phyloP scores from a whole-genome alignment of 1,140 invertebrate genomes.

The Tenebrio molitor region DNA sequence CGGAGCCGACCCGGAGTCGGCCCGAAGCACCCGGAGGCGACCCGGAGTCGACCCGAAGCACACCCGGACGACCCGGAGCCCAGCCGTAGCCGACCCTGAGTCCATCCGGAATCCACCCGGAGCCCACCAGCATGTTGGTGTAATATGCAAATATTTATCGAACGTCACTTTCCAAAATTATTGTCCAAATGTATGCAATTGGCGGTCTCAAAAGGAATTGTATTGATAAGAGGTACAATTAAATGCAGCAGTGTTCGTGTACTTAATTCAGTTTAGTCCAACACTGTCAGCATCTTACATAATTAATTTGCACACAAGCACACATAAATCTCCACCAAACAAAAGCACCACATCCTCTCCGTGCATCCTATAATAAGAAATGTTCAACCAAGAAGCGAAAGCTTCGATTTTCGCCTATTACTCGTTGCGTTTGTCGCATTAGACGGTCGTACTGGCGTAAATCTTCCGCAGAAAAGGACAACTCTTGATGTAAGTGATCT shows the following conservation, averaged over 20 bases:
- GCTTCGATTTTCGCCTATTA: slow-evolving; percentile 7
- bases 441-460: background rate
- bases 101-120: no score
- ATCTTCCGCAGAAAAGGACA: background rate
- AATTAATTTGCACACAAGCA: slow-evolving; percentile 39
- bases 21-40: no score
- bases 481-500: slow-evolving; percentile 20
- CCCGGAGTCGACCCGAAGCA: no score
- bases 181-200: no score
- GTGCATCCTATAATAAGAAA: background rate
- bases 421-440: background rate
- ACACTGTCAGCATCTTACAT: slow-evolving; percentile 15
- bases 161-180: no score
- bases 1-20: no score
- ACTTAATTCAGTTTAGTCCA: background rate
- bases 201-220: background rate
- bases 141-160: no score
- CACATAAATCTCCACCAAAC: slow-evolving; percentile 9
- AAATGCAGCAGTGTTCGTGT: background rate
- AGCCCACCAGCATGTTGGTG: no score
- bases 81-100: no score
- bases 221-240: background rate
- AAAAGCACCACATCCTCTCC: slow-evolving; percentile 8
- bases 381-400: background rate
- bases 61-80: no score